Evolutionary conservation across 2,113 vertebrate species (phyloP).

Genomic region (Anhinga anhinga): DNA sequence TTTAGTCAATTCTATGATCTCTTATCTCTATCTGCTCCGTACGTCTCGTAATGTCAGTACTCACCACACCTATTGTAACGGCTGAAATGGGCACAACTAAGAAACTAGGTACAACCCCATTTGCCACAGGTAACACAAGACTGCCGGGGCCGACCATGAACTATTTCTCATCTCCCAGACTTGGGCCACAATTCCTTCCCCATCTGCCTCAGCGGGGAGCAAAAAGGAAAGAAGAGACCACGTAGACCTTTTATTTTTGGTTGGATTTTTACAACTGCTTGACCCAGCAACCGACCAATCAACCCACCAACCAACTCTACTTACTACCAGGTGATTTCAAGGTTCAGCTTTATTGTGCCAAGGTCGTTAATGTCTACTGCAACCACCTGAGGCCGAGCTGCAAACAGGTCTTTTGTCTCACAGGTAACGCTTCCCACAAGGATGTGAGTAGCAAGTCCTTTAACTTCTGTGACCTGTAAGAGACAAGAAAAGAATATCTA

Average conservation of each 20-base stretch:
- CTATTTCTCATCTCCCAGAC: neutral
- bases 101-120: neutral
- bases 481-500: neutral
- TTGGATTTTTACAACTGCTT: neutral
- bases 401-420: constrained; percentile 97
- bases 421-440: constrained; percentile 97
- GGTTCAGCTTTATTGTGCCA: constrained; percentile 96
- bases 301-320: constrained; percentile 37
- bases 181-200: neutral
- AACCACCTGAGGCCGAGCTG: constrained; percentile 93
- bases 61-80: neutral
- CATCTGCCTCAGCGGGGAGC: neutral
- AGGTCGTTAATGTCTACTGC: constrained; percentile 98
- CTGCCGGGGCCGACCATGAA: neutral
- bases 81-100: neutral
- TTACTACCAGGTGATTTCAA: constrained; percentile 98
- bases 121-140: neutral
- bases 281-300: neutral
- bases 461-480: constrained; percentile 91
- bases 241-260: neutral
- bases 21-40: neutral
- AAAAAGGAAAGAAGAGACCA: neutral
- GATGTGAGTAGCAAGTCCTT: constrained; percentile 92
- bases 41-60: neutral
- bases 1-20: neutral